Percentiles rank a stretch among this genome's conserved stretches.
Conservation (phyloP, 2,113 vertebrate genomes). For the Eudyptes chrysolophus region DNA sequence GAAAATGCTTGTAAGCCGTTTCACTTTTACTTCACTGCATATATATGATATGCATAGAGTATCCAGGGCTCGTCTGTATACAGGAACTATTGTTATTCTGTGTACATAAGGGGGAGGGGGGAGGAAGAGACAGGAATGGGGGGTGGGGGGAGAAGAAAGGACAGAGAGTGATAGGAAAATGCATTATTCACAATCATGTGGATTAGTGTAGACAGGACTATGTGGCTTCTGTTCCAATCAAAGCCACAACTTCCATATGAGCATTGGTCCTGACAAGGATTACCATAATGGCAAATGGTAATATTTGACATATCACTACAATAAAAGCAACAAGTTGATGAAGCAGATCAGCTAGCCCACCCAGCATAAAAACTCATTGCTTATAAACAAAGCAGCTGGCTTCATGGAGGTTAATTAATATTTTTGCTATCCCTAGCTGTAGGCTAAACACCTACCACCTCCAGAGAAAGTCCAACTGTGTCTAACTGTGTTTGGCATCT, state of each 20-base stretch:
- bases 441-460: background rate
- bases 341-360: background rate
- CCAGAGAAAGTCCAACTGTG: background rate
- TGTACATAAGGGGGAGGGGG: background rate
- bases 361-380: background rate
- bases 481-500: background rate
- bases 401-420: background rate
- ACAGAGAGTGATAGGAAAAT: background rate
- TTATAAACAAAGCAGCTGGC: background rate
- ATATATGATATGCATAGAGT: background rate
- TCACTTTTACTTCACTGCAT: background rate
- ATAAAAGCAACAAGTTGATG: background rate
- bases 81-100: background rate
- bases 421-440: background rate
- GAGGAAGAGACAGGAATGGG: background rate
- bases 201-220: background rate
- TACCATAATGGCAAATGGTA: background rate
- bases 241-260: background rate
- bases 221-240: background rate
- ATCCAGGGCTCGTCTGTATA: background rate
- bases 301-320: background rate
- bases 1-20: background rate
- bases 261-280: background rate
- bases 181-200: background rate
- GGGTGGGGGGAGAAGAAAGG: background rate